Evolutionary conservation across 2,113 vertebrate species (phyloP).

Genomic region (Odocoileus hemionus): DNA sequence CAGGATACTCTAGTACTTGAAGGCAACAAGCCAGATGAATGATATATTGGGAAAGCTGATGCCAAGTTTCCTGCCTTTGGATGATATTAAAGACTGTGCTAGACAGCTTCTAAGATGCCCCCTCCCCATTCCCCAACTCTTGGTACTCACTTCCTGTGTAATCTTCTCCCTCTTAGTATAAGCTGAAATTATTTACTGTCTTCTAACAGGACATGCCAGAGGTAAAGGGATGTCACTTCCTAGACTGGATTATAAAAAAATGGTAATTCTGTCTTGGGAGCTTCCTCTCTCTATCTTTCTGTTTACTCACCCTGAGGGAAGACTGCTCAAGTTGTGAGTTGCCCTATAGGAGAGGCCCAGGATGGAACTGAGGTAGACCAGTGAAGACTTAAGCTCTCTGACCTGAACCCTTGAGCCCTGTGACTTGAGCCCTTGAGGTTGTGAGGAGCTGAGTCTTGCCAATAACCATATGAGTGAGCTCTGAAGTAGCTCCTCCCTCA

Average conservation of each 20-base stretch:
- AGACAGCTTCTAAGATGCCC: not conserved
- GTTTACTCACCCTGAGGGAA: not conserved
- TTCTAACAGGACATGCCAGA: not conserved
- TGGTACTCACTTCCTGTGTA: not conserved
- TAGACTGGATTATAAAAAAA: not conserved
- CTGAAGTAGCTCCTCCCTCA: not conserved
- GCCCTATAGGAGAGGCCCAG: not conserved
- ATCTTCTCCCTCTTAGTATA: not conserved
- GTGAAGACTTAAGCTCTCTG: not conserved
- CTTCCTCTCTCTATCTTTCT: not conserved
- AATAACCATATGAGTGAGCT: not conserved
- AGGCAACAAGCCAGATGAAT: not conserved
- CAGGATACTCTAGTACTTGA: not conserved
- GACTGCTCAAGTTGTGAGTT: not conserved
- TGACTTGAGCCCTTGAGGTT: not conserved
- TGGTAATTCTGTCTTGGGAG: not conserved
- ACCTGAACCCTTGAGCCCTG: not conserved
- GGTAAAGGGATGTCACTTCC: not conserved
- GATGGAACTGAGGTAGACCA: not conserved
- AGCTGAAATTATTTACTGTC: not conserved
- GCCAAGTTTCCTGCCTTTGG: not conserved
- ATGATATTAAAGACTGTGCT: not conserved
- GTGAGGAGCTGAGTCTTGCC: not conserved
- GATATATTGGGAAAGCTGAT: not conserved
- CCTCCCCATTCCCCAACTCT: not conserved